Percentiles rank a stretch among this genome's conserved stretches.
Evolutionary conservation across 2,888 invertebrate species (phyloP).

Genomic region (Melangyna quadrimaculata): DNA sequence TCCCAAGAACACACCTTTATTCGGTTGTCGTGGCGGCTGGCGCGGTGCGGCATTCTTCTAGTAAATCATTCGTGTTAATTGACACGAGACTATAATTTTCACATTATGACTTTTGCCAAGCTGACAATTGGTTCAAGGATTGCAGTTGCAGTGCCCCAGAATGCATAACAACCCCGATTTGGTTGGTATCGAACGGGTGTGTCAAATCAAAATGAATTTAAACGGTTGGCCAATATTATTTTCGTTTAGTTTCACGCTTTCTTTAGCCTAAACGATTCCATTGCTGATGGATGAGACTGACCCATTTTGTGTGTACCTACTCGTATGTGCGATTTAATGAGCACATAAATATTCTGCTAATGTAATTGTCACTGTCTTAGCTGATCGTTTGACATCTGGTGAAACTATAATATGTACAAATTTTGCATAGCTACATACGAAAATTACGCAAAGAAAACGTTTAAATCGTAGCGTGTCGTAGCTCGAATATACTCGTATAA

Average conservation of each 20-base stretch:
- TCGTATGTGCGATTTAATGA: slow-evolving; percentile 18
- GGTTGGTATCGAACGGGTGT: slow-evolving; percentile 20
- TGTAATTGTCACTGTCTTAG: slow-evolving; percentile 38
- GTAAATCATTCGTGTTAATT: slow-evolving; percentile 48
- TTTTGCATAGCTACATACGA: slow-evolving; percentile 13
- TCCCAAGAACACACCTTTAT: slow-evolving; percentile 55
- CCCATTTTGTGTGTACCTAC: too few relatives aligned
- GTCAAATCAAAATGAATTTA: slow-evolving; percentile 9
- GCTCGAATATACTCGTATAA: background rate
- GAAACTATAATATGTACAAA: slow-evolving; percentile 30
- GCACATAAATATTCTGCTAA: slow-evolving; percentile 54
- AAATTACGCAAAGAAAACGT: slow-evolving; percentile 44
- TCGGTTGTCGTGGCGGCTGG: background rate
- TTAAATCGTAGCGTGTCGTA: background rate
- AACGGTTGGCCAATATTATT: background rate
- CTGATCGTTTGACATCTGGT: slow-evolving; percentile 50
- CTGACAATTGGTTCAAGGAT: slow-evolving; percentile 61
- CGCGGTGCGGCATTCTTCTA: slow-evolving; percentile 34
- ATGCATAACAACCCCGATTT: slow-evolving; percentile 13
- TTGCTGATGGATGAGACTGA: slow-evolving; percentile 9
- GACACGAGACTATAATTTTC: slow-evolving; percentile 38
- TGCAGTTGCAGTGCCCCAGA: background rate
- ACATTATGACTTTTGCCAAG: slow-evolving; percentile 33
- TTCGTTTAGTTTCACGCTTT: slow-evolving; percentile 27
- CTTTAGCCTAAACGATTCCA: background rate